A percentile compares a stretch with the other conserved stretches of the same genome.
Evolutionary conservation across 2,888 invertebrate species (phyloP).

Genomic region (Zygaena filipendulae): DNA sequence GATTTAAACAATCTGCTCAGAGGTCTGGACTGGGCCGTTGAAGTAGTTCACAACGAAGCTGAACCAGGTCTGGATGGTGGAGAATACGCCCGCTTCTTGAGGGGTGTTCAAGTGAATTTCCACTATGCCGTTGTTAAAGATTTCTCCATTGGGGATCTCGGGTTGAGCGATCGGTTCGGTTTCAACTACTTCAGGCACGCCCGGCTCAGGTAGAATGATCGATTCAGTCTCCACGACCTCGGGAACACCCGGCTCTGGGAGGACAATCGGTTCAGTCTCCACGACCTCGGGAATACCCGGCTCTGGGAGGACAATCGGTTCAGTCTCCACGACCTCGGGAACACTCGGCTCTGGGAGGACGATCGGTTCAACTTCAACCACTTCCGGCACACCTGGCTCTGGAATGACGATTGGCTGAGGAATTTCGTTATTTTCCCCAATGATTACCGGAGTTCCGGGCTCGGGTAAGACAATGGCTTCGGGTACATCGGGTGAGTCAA

Average conservation of each 20-base stretch:
- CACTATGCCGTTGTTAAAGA: conserved; percentile 41
- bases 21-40: conserved; percentile 26
- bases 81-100: conserved; percentile 28
- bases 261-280: conserved; percentile 1
- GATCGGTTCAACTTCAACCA: conserved; percentile 10
- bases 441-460: conserved; percentile 9
- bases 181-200: conserved; percentile 5
- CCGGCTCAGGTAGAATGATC: conserved; percentile 3
- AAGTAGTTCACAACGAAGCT: conserved; percentile 42
- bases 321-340: conserved; percentile 3
- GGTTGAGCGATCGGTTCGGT: conserved; percentile 13
- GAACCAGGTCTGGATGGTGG: conserved; percentile 42
- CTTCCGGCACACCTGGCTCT: conserved; percentile 8
- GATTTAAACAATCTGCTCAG: conserved; percentile 40
- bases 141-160: conserved; percentile 26
- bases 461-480: conserved; percentile 7
- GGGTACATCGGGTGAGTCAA: conserved; percentile 4
- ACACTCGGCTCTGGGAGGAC: conserved; percentile 12
- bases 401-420: conserved; percentile 6
- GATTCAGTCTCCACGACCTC: conserved; percentile 1
- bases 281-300: conserved; percentile 5
- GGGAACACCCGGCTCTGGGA: conserved; percentile 13
- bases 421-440: background rate
- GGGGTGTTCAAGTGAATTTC: conserved; percentile 33
- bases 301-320: conserved; percentile 2